Evolutionary conservation across 92 coral and sea anemone genomes (phyloP), one percentile per base, ranked within the genome.

Genomic region (Plumapathes pennacea): DNA sequence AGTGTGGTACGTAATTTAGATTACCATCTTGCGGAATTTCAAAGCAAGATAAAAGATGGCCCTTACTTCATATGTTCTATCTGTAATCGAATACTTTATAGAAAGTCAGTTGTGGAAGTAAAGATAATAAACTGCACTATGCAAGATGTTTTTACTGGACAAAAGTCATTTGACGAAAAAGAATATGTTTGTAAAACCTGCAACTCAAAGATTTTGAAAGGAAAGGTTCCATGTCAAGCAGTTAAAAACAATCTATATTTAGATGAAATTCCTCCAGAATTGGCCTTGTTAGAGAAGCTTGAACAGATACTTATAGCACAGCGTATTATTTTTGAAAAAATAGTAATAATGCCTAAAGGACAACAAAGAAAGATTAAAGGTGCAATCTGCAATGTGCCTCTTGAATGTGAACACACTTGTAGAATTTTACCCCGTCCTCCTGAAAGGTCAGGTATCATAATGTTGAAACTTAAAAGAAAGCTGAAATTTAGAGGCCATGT

Each of bases 361-460:
- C 70, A 80, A 14, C 86, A 73, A 43, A 74, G 71, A 42, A 80
- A 80, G 54, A 50, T 81, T 29, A 72, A 73, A 62, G 88, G 74
- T 38, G 86, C 82, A 18, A 72, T 80, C n/a, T 80, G 86, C 36
- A 80, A 80, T 69, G 84, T 81, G 21, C 89, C 89, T 34, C 83
- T 81, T 56, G 67, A 74, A 31, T 80, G 82, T 80, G 88, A 81
- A 28, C 46, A 74, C 67, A 81, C 83, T 30, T 50, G 77, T 42
- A 60, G 56, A 17, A 39, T 59, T n/a, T 45, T 81, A 50, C 88
- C 88, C 18, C 72, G 83, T 31, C 48, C 88, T 33, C 79, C 89
- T 37, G 76, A 82, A 50, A 82, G 85, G 52, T 83, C 90, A 14
- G 85, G 80, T 10, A 82, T 82, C 15, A 67, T 77, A 26, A 49